A percentile compares a stretch with the other conserved stretches of the same genome.
Conservation (phyloP, 2,113 vertebrate genomes). For the Bettongia penicillata region DNA sequence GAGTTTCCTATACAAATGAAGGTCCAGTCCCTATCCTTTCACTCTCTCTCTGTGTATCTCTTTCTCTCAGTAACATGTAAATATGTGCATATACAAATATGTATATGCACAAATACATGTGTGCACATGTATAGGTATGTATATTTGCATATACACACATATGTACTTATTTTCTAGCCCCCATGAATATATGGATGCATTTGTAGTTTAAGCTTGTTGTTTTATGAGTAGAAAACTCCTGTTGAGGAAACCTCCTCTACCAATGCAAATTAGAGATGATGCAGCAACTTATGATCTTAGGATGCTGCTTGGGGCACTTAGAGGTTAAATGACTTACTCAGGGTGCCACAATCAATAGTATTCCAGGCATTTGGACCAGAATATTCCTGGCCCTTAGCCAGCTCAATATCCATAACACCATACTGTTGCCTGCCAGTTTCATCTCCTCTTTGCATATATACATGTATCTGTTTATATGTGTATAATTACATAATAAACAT, state of each 20-base stretch:
- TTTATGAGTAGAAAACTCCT: not conserved
- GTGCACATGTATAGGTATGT: too few relatives aligned
- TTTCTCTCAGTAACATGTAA: too few relatives aligned
- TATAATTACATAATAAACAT: not conserved
- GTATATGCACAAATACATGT: too few relatives aligned
- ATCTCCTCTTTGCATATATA: not conserved
- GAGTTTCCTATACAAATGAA: too few relatives aligned
- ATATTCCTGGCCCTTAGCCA: not conserved
- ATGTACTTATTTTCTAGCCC: too few relatives aligned
- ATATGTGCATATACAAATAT: too few relatives aligned
- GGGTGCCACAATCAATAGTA: not conserved
- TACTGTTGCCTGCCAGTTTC: not conserved
- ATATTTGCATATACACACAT: too few relatives aligned
- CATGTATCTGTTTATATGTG: not conserved
- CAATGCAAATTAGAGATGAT: not conserved
- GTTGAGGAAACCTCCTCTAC: not conserved
- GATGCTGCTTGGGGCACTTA: not conserved
- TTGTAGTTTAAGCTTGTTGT: not conserved
- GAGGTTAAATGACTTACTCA: not conserved
- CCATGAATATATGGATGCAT: not conserved
- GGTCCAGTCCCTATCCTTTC: too few relatives aligned
- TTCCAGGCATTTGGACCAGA: not conserved
- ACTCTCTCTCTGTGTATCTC: too few relatives aligned
- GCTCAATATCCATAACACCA: too few relatives aligned
- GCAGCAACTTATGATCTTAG: too few relatives aligned